These are phyloP conservation scores for Microplitis mediator DNA, from an alignment of 1,140 invertebrate genomes.

Conservation along the genomic window DNA sequence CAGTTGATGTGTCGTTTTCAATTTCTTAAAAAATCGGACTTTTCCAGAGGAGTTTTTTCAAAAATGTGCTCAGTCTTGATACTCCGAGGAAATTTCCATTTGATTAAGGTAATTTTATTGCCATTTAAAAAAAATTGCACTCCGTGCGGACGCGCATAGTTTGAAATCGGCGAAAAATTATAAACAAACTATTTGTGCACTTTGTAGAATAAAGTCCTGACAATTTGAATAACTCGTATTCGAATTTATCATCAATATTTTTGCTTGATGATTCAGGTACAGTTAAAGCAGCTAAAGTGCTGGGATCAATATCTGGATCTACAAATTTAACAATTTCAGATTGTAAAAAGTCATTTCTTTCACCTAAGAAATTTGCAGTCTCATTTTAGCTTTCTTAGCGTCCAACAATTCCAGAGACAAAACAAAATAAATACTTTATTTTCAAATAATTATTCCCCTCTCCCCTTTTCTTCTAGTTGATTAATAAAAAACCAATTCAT, in stretches of 20 bases:
- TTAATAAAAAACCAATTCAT: no score
- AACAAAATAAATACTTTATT: no score
- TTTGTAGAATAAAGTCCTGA: conserved; percentile 4
- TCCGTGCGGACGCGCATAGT: background rate
- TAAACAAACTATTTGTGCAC: background rate
- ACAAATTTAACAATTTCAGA: no score
- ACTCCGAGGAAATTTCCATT: background rate
- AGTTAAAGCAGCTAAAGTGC: no score
- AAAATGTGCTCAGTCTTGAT: background rate
- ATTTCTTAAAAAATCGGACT: background rate
- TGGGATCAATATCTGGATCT: no score
- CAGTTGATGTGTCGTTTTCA: background rate
- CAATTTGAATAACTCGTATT: conserved; percentile 2
- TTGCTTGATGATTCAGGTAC: no score
- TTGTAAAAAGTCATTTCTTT: no score
- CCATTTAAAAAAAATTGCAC: background rate
- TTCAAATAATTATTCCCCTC: no score
- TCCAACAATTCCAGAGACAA: no score
- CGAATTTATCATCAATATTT: background rate
- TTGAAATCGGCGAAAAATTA: background rate
- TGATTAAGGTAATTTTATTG: background rate
- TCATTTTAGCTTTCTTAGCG: no score
- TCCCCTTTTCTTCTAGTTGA: no score
- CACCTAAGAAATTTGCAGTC: no score
- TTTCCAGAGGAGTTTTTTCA: background rate